A percentile compares a stretch with the other conserved stretches of the same genome.
Evolutionary conservation across 2,888 invertebrate species (phyloP).

Genomic region (Syrphus vitripennis): DNA sequence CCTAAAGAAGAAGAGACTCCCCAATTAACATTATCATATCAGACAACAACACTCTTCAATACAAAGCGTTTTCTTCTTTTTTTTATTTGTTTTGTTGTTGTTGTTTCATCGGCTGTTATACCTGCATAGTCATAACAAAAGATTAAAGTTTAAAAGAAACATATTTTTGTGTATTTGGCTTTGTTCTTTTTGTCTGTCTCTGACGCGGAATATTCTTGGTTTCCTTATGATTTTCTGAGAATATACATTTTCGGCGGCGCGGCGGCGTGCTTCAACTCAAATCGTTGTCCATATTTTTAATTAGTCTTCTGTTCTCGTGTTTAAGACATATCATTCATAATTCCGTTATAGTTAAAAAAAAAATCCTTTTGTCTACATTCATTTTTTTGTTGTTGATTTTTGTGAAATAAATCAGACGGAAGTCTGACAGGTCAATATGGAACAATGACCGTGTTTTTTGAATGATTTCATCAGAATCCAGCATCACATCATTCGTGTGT

Average conservation of each 20-base stretch:
- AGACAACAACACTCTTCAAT: not conserved
- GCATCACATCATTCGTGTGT: not conserved
- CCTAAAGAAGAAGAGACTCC: conserved; percentile 1
- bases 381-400: not conserved
- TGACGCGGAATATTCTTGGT: not conserved
- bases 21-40: not conserved
- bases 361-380: conserved; percentile 31
- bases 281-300: conserved; percentile 26
- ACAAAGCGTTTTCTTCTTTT: not conserved
- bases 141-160: conserved; percentile 5
- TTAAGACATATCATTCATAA: conserved; percentile 13
- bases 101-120: not conserved
- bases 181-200: conserved; percentile 24
- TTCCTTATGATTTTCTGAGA: conserved; percentile 25
- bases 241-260: not conserved
- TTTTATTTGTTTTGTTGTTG: not conserved
- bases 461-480: conserved; percentile 40
- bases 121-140: conserved; percentile 16
- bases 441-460: conserved; percentile 50
- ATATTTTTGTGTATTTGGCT: not conserved
- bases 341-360: not conserved
- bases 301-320: conserved; percentile 14
- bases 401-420: conserved; percentile 55
- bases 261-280: too few relatives aligned
- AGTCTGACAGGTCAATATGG: conserved; percentile 52